Conservation (phyloP, 2,113 vertebrate genomes). For the Hipposideros armiger region DNA sequence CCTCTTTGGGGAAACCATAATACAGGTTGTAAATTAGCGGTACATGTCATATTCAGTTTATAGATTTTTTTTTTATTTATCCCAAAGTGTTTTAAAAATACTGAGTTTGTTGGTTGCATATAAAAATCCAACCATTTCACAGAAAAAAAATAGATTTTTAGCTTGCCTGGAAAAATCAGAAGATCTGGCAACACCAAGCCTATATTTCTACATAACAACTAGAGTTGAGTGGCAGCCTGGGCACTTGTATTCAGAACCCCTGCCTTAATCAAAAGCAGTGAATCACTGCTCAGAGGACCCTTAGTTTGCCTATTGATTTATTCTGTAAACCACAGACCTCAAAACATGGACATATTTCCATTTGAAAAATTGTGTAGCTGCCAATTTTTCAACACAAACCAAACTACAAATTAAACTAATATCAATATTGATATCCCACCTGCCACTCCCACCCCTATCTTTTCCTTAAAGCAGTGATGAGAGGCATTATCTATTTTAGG, state of each 20-base stretch:
- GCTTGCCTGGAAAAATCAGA: not conserved
- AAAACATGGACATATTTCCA: not conserved
- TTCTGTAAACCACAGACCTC: conserved; percentile 15
- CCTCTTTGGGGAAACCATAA: not conserved
- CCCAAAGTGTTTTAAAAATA: not conserved
- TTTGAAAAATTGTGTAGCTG: not conserved
- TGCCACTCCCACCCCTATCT: not conserved
- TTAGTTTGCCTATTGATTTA: not conserved
- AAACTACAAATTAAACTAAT: not conserved
- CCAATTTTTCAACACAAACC: not conserved
- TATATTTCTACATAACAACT: not conserved
- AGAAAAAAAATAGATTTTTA: not conserved
- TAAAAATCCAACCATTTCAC: conserved; percentile 21
- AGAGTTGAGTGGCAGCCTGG: not conserved
- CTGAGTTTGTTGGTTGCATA: not conserved
- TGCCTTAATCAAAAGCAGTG: not conserved
- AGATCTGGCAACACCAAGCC: not conserved
- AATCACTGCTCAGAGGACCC: not conserved
- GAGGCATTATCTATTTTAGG: not conserved
- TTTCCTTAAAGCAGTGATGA: not conserved
- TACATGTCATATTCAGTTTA: not conserved
- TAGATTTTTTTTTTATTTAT: conserved; percentile 35
- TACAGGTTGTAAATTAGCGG: not conserved
- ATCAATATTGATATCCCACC: not conserved
- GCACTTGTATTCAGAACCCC: not conserved